Conservation (phyloP, 2,797 vertebrate genomes). For the Schizopygopsis malacanthus region DNA sequence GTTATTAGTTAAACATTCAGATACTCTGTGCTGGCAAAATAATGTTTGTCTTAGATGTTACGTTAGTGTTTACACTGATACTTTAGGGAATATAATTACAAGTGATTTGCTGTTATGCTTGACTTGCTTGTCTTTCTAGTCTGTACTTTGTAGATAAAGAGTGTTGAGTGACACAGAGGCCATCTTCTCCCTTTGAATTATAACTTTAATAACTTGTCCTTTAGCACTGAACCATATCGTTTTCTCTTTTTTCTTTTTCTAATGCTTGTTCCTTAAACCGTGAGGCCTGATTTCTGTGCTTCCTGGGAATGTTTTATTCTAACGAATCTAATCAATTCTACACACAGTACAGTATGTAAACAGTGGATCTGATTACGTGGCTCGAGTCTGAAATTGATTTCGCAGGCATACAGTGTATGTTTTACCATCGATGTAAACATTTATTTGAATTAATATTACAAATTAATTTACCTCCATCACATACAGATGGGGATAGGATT, state of each 20-base stretch:
- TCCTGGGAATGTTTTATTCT: conserved; percentile 38
- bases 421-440: conserved; percentile 47
- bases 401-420: conserved; percentile 42
- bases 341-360: conserved; percentile 41
- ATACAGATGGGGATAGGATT: conserved; percentile 56
- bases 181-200: conserved; percentile 46
- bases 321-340: conserved; percentile 44
- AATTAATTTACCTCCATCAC: conserved; percentile 51
- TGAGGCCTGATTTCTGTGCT: conserved; percentile 1
- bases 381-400: conserved; percentile 50
- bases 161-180: not conserved
- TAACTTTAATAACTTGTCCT: conserved; percentile 55
- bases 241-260: not conserved
- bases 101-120: conserved; percentile 35
- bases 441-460: conserved; percentile 49
- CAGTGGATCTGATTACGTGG: conserved; percentile 53
- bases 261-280: conserved; percentile 17
- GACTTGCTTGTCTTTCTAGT: conserved; percentile 10
- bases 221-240: not conserved
- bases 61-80: not conserved
- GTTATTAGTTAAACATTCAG: not conserved
- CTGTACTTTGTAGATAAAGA: conserved; percentile 2
- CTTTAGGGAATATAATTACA: not conserved
- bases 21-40: not conserved
- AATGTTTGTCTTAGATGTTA: not conserved